Evolutionary conservation across 2,797 vertebrate species (phyloP).

Genomic region (Caiman crocodilus): DNA sequence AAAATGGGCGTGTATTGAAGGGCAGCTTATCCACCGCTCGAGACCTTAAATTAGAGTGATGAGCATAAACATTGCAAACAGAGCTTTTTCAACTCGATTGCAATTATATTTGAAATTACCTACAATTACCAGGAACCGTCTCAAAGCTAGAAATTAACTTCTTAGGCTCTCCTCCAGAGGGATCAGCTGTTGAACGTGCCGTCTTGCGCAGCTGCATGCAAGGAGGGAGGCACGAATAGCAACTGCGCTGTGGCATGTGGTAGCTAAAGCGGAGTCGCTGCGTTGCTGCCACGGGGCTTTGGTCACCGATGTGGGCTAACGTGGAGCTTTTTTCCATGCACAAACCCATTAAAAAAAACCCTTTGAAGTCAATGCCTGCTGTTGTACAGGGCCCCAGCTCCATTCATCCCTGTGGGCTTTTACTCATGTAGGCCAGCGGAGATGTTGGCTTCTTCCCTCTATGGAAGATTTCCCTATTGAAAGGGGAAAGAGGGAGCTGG

Average conservation of each 20-base stretch:
- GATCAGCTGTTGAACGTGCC: constrained; percentile 85
- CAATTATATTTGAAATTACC: constrained; percentile 93
- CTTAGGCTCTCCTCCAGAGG: constrained; percentile 87
- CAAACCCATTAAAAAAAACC: too few relatives aligned
- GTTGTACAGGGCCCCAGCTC: neutral
- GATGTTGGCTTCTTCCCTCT: neutral
- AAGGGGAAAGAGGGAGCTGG: neutral
- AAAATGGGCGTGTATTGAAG: constrained; percentile 79
- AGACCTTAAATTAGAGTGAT: constrained; percentile 91
- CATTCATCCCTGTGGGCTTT: neutral
- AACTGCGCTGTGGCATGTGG: neutral
- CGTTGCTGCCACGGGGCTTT: neutral
- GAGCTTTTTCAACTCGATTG: constrained; percentile 88
- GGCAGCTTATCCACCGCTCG: constrained; percentile 82
- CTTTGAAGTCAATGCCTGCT: too few relatives aligned
- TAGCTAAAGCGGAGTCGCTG: neutral
- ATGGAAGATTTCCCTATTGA: neutral
- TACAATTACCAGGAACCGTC: constrained; percentile 90
- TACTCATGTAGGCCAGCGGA: neutral
- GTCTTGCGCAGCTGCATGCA: constrained; percentile 45
- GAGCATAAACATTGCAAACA: constrained; percentile 89
- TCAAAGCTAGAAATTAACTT: constrained; percentile 91
- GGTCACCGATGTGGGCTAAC: neutral
- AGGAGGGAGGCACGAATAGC: neutral
- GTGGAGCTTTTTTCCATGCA: too few relatives aligned